Conservation (phyloP, 2,113 vertebrate species). For the Tragulus kanchil region DNA sequence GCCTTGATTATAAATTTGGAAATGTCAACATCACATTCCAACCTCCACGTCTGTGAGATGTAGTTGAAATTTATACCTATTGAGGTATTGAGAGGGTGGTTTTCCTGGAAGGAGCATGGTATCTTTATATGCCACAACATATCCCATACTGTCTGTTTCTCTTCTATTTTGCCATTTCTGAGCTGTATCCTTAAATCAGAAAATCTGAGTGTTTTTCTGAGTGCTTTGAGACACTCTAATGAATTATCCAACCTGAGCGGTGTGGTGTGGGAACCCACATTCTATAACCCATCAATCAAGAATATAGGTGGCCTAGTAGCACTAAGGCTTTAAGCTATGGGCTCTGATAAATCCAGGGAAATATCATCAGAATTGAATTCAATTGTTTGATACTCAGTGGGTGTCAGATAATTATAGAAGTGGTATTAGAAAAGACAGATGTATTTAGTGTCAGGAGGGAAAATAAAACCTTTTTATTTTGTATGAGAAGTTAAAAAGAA, state of each 20-base stretch:
- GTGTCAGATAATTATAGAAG: not conserved
- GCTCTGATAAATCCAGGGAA: not conserved
- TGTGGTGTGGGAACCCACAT: not conserved
- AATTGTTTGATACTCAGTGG: not conserved
- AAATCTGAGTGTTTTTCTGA: not conserved
- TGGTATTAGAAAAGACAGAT: not conserved
- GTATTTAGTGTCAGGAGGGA: not conserved
- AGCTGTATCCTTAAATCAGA: not conserved
- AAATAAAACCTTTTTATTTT: constrained; percentile 1
- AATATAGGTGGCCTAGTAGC: not conserved
- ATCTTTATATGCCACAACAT: not conserved
- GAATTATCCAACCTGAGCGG: not conserved
- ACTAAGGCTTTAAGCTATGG: not conserved
- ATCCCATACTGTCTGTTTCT: accelerated
- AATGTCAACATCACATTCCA: not conserved
- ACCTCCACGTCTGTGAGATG: not conserved
- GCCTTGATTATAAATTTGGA: not conserved
- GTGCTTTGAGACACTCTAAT: not conserved
- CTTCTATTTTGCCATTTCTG: not conserved
- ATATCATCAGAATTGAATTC: not conserved
- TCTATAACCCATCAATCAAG: not conserved
- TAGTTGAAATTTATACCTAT: not conserved
- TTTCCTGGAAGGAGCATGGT: not conserved
- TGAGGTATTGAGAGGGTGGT: not conserved
- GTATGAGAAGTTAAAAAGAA: not conserved